Conservation (phyloP, 1,140 invertebrate species). For the Daktulosphaira vitifoliae region DNA sequence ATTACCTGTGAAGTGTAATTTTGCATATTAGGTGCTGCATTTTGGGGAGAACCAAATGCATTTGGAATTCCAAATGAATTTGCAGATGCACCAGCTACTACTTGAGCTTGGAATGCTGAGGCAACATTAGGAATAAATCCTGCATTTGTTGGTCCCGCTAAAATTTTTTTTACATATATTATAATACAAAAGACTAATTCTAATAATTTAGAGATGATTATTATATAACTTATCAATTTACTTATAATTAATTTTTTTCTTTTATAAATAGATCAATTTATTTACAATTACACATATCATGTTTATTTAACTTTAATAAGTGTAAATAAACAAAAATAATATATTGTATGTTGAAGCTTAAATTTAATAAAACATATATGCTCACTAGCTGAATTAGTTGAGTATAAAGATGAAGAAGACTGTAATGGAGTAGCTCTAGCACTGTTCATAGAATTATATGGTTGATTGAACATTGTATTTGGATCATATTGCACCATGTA, state of each 20-base stretch:
- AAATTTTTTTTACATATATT: too few relatives aligned
- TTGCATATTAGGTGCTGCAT: conserved; percentile 19
- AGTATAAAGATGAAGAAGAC: conserved; percentile 19
- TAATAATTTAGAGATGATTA: too few relatives aligned
- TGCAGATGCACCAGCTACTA: conserved; percentile 9
- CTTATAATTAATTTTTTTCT: too few relatives aligned
- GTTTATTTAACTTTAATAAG: too few relatives aligned
- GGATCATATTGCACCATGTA: conserved; percentile 24
- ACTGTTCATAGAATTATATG: conserved; percentile 17
- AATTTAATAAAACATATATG: background rate
- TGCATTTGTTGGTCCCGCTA: conserved; percentile 25
- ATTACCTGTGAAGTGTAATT: conserved; percentile 21
- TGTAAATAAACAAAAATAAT: too few relatives aligned
- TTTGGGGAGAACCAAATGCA: conserved; percentile 11
- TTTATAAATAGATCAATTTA: too few relatives aligned
- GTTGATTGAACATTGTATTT: conserved; percentile 15
- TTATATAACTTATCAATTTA: too few relatives aligned
- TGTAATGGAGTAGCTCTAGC: conserved; percentile 8
- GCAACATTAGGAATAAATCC: conserved; percentile 21
- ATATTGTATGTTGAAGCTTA: too few relatives aligned
- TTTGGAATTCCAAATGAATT: conserved; percentile 22
- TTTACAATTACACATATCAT: too few relatives aligned
- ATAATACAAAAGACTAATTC: too few relatives aligned
- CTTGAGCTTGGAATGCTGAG: conserved; percentile 26
- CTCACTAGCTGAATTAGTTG: conserved; percentile 26